Percentiles rank a stretch among this genome's conserved stretches.
phyloP scores from a whole-genome alignment of 2,888 invertebrate genomes.

The Megamerina dolium region DNA sequence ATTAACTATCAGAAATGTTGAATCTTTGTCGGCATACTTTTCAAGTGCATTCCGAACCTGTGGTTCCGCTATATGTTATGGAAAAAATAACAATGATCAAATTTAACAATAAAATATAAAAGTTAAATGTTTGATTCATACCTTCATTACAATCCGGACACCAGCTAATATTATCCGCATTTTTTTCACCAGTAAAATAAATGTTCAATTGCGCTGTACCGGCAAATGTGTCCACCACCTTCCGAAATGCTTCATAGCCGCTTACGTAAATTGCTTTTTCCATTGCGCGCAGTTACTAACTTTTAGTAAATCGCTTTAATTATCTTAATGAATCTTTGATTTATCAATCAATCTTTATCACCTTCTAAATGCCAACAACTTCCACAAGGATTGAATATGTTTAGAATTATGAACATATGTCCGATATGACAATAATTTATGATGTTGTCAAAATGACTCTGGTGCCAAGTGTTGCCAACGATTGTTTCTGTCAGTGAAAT shows the following conservation, averaged over 20 bases:
- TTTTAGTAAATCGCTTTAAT: too few species aligned
- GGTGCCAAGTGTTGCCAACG: too few species aligned
- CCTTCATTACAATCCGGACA: constrained; percentile 79
- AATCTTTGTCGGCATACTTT: constrained; percentile 51
- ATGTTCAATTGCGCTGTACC: constrained; percentile 26
- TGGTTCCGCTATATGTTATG: constrained; percentile 65
- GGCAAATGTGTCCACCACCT: constrained; percentile 18
- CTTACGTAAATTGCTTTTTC: constrained; percentile 47
- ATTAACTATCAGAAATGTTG: constrained; percentile 63
- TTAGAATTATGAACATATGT: too few species aligned
- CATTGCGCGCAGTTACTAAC: too few species aligned
- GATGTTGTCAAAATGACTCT: too few species aligned
- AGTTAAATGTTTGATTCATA: too few species aligned
- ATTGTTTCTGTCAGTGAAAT: too few species aligned
- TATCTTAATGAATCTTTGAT: too few species aligned
- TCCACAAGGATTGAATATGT: too few species aligned
- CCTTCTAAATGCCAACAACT: constrained; percentile 2
- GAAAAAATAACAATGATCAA: not conserved
- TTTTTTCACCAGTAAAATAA: constrained; percentile 57
- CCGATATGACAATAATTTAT: too few species aligned
- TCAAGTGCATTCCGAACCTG: constrained; percentile 58
- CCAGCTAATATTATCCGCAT: constrained; percentile 64
- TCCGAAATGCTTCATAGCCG: constrained; percentile 52
- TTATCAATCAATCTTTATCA: not conserved
- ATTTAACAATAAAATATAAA: too few species aligned